Evolutionary conservation across 1,140 invertebrate genomes (phyloP).

Genomic region (Ceratosolen solmsi): DNA sequence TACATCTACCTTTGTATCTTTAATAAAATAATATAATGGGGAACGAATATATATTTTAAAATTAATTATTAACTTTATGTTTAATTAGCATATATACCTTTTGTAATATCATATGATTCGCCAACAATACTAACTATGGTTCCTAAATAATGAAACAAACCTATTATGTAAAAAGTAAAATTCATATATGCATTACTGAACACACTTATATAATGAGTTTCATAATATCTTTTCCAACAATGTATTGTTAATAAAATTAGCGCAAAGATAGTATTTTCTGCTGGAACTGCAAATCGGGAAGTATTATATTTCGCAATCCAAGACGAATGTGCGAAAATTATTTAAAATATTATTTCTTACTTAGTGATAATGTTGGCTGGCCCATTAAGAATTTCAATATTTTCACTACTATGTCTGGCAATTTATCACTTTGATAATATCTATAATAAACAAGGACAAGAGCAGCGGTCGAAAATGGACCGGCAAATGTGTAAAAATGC

Average conservation of each 20-base stretch:
- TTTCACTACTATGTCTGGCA: slow-evolving; percentile 70
- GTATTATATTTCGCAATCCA: not conserved
- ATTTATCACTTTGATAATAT: slow-evolving; percentile 70
- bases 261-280: slow-evolving; percentile 75
- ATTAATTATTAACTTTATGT: slow-evolving; percentile 7
- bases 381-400: slow-evolving; percentile 74
- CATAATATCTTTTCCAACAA: slow-evolving; percentile 83
- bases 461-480: slow-evolving; percentile 72
- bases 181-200: slow-evolving; percentile 88
- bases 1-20: slow-evolving; percentile 56
- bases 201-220: slow-evolving; percentile 83
- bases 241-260: slow-evolving; percentile 79
- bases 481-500: slow-evolving; percentile 83
- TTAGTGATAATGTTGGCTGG: slow-evolving; percentile 71
- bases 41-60: slow-evolving; percentile 20
- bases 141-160: slow-evolving; percentile 84
- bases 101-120: slow-evolving; percentile 82
- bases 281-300: slow-evolving; percentile 73
- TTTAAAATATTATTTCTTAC: slow-evolving; percentile 61
- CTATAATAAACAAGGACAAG: slow-evolving; percentile 71
- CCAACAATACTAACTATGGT: slow-evolving; percentile 78
- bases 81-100: slow-evolving; percentile 62
- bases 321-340: not conserved
- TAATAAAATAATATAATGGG: slow-evolving; percentile 41
- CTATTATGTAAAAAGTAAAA: slow-evolving; percentile 83